Percentiles rank a stretch among this genome's conserved stretches.
phyloP scores from a whole-genome alignment of 2,888 invertebrate species.

The Platycheirus rosarum region DNA sequence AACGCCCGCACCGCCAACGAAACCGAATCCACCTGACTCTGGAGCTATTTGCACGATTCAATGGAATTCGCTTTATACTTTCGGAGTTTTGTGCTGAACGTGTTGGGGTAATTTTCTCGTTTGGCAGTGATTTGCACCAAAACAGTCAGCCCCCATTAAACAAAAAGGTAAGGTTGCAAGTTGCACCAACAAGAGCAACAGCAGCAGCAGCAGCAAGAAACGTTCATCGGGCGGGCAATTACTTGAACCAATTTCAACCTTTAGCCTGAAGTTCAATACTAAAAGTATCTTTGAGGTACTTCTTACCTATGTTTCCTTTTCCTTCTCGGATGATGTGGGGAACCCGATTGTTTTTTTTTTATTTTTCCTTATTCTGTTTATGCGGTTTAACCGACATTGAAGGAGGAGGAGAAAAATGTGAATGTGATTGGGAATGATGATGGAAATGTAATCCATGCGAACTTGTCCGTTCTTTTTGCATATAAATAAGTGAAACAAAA shows the following conservation, averaged over 20 bases:
- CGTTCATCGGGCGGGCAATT: constrained; percentile 78
- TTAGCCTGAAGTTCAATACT: constrained; percentile 82
- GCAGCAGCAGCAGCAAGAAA: constrained; percentile 48
- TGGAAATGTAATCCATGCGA: constrained; percentile 67
- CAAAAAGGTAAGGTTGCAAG: constrained; percentile 17
- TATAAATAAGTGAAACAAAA: background rate
- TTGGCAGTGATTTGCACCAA: constrained; percentile 71
- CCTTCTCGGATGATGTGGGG: constrained; percentile 25
- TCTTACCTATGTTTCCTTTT: constrained; percentile 26
- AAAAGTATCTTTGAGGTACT: constrained; percentile 75
- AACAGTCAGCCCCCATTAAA: constrained; percentile 13
- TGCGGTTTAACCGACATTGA: constrained; percentile 64
- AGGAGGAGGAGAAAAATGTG: constrained; percentile 43
- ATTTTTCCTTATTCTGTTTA: constrained; percentile 5
- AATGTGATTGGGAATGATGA: constrained; percentile 54
- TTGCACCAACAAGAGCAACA: constrained; percentile 15
- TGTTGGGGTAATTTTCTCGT: constrained; percentile 65
- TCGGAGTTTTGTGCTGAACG: constrained; percentile 59
- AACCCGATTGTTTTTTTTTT: background rate
- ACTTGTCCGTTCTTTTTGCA: constrained; percentile 65
- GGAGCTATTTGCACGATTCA: constrained; percentile 76
- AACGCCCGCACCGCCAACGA: background rate
- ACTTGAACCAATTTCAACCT: constrained; percentile 82
- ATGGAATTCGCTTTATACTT: constrained; percentile 59
- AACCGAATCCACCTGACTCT: constrained; percentile 81